These are phyloP conservation scores for Ochropleura plecta DNA, from an alignment of 2,888 invertebrate genomes.

Conservation along the genomic window DNA sequence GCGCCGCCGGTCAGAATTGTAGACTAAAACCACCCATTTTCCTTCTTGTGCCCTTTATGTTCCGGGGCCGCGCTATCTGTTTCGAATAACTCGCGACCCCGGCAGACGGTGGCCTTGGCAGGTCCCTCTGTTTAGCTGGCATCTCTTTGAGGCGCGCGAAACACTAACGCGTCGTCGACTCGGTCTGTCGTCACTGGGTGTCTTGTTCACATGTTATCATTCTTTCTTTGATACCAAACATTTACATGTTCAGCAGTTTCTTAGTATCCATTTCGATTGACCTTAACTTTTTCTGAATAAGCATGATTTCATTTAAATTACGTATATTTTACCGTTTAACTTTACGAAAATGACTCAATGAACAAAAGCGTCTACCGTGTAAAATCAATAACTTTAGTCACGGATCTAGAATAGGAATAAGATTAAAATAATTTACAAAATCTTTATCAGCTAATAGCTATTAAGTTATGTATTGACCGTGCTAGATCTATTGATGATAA, in stretches of 20 bases:
- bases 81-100: too few relatives aligned
- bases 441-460: slow-evolving; percentile 14
- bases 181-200: too few relatives aligned
- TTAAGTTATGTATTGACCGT: slow-evolving; percentile 27
- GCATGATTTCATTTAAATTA: not conserved
- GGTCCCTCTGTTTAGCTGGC: too few relatives aligned
- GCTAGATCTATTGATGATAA: slow-evolving; percentile 13
- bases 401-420: slow-evolving; percentile 2
- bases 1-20: too few relatives aligned
- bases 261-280: not conserved
- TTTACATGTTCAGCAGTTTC: too few relatives aligned
- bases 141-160: too few relatives aligned
- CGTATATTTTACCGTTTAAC: not conserved
- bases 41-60: too few relatives aligned
- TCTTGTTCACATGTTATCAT: not conserved
- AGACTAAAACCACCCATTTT: too few relatives aligned
- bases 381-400: not conserved
- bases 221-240: not conserved
- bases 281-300: not conserved
- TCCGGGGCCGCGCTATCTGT: too few relatives aligned
- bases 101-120: too few relatives aligned
- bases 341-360: slow-evolving; percentile 7
- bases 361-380: not conserved
- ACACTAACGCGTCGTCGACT: too few relatives aligned
- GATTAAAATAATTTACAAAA: slow-evolving; percentile 4